Conservation (phyloP, 2,113 vertebrate genomes). For the Takifugu flavidus region DNA sequence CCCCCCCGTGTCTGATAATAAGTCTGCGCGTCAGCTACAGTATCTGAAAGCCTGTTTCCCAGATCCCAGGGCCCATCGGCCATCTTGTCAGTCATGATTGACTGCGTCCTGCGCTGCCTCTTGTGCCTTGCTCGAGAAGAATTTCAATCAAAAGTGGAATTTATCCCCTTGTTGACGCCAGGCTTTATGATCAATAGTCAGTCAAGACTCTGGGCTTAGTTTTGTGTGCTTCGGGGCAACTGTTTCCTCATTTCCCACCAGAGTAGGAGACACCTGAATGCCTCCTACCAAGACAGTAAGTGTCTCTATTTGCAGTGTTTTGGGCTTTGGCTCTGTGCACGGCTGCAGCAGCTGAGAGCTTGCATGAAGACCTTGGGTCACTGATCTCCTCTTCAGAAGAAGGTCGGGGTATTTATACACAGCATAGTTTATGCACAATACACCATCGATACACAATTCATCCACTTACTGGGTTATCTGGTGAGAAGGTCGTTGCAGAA, state of each 20-base stretch:
- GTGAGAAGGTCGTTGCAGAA: not conserved
- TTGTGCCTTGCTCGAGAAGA: constrained; percentile 52
- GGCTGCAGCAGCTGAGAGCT: constrained; percentile 10
- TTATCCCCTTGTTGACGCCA: constrained; percentile 61
- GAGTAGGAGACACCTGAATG: constrained; percentile 47
- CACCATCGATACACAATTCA: not conserved
- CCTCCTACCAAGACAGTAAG: constrained; percentile 33
- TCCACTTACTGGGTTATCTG: not conserved
- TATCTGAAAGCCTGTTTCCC: constrained; percentile 49
- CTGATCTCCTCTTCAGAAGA: not conserved
- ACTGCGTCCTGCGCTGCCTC: constrained; percentile 60
- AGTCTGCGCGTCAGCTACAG: constrained; percentile 36
- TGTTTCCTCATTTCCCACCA: constrained; percentile 42
- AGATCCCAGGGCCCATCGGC: constrained; percentile 53
- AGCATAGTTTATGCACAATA: not conserved
- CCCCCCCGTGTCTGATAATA: constrained; percentile 46
- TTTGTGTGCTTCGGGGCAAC: constrained; percentile 50
- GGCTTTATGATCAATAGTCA: constrained; percentile 62
- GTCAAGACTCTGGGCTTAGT: constrained; percentile 61
- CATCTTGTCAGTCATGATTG: constrained; percentile 66
- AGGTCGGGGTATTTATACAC: not conserved
- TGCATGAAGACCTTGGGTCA: not conserved
- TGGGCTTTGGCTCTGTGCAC: constrained; percentile 28
- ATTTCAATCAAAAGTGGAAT: constrained; percentile 69
- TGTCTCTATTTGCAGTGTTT: constrained; percentile 29